Evolutionary conservation across 2,113 vertebrate species (phyloP).

Genomic region (Clarias gariepinus): DNA sequence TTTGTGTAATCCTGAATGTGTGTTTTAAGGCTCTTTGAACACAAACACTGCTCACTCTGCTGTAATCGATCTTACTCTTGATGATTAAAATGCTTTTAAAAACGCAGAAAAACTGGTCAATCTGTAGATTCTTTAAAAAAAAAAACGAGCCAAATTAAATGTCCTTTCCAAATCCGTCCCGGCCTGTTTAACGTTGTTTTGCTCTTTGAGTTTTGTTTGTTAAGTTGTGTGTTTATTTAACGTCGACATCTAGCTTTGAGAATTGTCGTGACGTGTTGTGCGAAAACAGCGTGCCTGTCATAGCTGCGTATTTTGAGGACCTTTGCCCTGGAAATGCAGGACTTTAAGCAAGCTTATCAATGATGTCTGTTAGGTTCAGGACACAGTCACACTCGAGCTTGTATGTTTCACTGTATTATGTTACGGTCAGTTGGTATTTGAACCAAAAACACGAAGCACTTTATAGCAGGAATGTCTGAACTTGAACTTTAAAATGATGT

Average conservation of each 20-base stretch:
- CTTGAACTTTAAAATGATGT: slow-evolving; percentile 61
- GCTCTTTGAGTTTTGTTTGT: slow-evolving; percentile 28
- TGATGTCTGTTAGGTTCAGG: background rate
- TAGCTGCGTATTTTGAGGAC: slow-evolving; percentile 33
- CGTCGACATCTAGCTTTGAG: background rate
- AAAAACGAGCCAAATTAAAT: background rate
- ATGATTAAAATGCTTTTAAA: slow-evolving; percentile 71
- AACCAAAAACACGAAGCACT: slow-evolving; percentile 67
- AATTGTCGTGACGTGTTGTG: slow-evolving; percentile 51
- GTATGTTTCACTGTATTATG: slow-evolving; percentile 29
- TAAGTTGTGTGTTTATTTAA: slow-evolving; percentile 37
- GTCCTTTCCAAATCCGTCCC: slow-evolving; percentile 17
- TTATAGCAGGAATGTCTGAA: slow-evolving; percentile 60
- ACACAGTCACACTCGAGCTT: background rate
- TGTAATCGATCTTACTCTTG: slow-evolving; percentile 67
- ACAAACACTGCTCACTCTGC: slow-evolving; percentile 61
- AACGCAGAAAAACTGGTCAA: slow-evolving; percentile 61
- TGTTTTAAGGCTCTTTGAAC: slow-evolving; percentile 59
- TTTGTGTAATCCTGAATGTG: slow-evolving; percentile 46
- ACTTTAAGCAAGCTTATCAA: background rate
- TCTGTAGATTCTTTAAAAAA: slow-evolving; percentile 57
- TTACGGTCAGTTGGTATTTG: slow-evolving; percentile 53
- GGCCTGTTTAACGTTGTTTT: slow-evolving; percentile 29
- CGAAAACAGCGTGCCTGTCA: slow-evolving; percentile 43
- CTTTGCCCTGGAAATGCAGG: slow-evolving; percentile 41